Evolutionary conservation across 2,113 vertebrate species (phyloP).

Genomic region (Archilochus colubris): DNA sequence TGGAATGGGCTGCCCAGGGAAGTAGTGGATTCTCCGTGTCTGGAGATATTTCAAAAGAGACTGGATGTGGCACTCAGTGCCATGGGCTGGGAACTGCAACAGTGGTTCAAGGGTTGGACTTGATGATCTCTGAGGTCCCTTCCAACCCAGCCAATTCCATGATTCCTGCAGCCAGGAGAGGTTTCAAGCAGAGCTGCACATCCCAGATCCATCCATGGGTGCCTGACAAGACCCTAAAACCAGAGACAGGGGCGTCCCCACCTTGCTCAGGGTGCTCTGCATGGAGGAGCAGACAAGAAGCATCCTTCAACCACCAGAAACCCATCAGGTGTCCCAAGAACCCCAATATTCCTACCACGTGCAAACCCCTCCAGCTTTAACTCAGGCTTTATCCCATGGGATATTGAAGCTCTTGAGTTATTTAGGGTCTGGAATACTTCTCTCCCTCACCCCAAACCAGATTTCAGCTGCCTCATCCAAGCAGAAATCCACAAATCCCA

Average conservation of each 20-base stretch:
- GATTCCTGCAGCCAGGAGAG: not conserved
- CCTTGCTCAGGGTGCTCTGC: not conserved
- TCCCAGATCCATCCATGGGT: not conserved
- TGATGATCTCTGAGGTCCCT: no score
- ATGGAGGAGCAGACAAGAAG: not conserved
- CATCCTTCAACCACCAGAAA: not conserved
- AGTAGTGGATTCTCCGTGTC: no score
- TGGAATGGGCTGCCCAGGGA: no score
- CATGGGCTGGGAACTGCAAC: no score
- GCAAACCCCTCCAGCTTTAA: not conserved
- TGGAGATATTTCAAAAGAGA: no score
- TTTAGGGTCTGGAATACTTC: not conserved
- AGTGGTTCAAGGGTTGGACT: no score
- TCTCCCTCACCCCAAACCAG: rapidly evolving
- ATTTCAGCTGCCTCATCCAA: rapidly evolving
- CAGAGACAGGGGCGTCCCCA: not conserved
- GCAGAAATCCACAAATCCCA: not conserved
- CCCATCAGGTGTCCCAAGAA: not conserved
- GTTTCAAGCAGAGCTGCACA: no score
- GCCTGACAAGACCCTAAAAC: not conserved
- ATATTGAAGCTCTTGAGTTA: not conserved
- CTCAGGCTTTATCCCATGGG: not conserved
- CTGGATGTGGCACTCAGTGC: no score
- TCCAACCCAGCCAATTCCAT: no score
- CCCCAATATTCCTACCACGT: rapidly evolving